Evolutionary conservation across 2,797 vertebrate genomes (phyloP).

Genomic region (Crenuchus spilurus): DNA sequence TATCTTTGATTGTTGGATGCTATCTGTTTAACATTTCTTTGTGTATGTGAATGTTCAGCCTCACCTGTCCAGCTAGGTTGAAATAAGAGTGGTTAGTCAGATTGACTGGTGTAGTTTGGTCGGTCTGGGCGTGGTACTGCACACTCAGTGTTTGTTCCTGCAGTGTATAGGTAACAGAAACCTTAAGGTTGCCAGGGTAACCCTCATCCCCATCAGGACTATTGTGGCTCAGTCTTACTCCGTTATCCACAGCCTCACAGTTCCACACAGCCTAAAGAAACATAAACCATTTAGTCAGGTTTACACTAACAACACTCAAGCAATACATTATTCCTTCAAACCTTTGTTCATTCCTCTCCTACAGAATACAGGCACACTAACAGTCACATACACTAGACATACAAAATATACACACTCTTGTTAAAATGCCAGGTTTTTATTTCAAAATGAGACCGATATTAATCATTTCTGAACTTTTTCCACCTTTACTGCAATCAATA

Average conservation of each 20-base stretch:
- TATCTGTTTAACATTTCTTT: background rate
- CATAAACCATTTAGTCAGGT: conserved; percentile 2
- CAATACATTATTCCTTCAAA: background rate
- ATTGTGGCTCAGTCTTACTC: conserved; percentile 80
- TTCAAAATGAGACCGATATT: too few relatives aligned
- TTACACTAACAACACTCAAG: background rate
- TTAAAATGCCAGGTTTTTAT: too few relatives aligned
- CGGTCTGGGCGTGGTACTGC: conserved; percentile 83
- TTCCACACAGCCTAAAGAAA: conserved; percentile 80
- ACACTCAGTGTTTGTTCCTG: conserved; percentile 78
- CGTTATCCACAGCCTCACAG: conserved; percentile 74
- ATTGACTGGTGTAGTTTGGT: conserved; percentile 86
- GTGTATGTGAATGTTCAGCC: background rate
- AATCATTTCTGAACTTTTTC: too few relatives aligned
- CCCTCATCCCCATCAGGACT: conserved; percentile 92
- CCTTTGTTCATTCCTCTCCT: background rate
- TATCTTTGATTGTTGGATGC: background rate
- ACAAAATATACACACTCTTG: too few relatives aligned
- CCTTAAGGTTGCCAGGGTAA: conserved; percentile 88
- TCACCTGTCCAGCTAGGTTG: conserved; percentile 92
- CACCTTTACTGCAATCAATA: too few relatives aligned
- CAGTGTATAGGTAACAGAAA: conserved; percentile 86
- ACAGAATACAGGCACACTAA: too few relatives aligned
- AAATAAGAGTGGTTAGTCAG: conserved; percentile 96
- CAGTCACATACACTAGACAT: too few relatives aligned